A percentile compares a stretch with the other conserved stretches of the same genome.
phyloP scores from a whole-genome alignment of 2,888 invertebrate species.

The Calameuta filiformis region DNA sequence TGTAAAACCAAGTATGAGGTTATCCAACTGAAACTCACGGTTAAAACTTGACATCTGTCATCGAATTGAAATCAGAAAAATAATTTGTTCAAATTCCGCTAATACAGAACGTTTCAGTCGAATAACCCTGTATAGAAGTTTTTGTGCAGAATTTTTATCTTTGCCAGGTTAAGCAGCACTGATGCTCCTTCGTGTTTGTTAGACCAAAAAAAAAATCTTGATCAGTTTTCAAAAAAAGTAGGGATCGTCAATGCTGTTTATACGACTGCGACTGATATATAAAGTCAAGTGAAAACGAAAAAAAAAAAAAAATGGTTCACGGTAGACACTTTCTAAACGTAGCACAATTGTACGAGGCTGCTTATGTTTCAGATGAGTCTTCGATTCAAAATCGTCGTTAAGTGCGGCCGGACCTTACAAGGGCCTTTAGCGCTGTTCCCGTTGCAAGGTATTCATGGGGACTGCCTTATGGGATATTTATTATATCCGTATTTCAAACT shows the following conservation, averaged over 20 bases:
- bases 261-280: neutral
- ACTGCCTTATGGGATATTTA: constrained; percentile 64
- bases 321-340: constrained; percentile 24
- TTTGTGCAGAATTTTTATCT: neutral
- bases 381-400: constrained; percentile 60
- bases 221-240: constrained; percentile 21
- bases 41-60: neutral
- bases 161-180: neutral
- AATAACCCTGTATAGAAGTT: neutral
- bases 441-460: constrained; percentile 66
- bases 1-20: neutral
- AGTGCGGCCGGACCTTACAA: constrained; percentile 59
- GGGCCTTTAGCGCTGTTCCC: constrained; percentile 64
- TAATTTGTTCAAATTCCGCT: neutral
- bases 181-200: neutral
- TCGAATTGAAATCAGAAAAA: neutral
- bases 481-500: constrained; percentile 34
- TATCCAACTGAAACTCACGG: neutral
- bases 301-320: constrained; percentile 37
- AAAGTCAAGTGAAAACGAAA: neutral
- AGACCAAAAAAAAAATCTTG: neutral
- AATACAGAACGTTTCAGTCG: neutral
- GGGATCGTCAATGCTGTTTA: constrained; percentile 43
- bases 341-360: constrained; percentile 63
- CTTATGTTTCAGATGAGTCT: constrained; percentile 66